A percentile compares a stretch with the other conserved stretches of the same genome.
These are phyloP conservation scores for Caenorhabditis afra DNA, from an alignment of 2,888 invertebrate genomes.

Conservation along the genomic window DNA sequence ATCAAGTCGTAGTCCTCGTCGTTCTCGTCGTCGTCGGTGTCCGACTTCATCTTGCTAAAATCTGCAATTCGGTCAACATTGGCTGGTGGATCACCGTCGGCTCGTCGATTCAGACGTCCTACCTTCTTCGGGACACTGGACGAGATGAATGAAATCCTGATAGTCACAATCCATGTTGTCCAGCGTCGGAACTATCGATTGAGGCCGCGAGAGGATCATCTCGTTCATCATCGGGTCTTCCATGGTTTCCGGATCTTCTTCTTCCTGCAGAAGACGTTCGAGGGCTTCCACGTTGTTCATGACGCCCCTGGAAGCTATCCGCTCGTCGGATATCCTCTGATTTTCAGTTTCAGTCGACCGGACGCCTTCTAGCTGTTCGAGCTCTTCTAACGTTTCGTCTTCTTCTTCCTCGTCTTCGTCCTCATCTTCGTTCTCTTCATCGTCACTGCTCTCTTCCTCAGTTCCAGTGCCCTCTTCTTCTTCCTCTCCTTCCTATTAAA, in stretches of 20 bases:
- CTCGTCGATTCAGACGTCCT: neutral
- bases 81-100: slow-evolving; percentile 1
- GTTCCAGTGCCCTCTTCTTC: slow-evolving; percentile 17
- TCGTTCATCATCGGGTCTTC: neutral
- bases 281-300: no score
- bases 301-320: no score
- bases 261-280: neutral
- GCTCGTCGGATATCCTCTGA: neutral
- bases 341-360: neutral
- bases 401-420: slow-evolving; percentile 19
- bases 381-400: slow-evolving; percentile 5
- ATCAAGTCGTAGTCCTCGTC: slow-evolving; percentile 55
- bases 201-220: slow-evolving; percentile 8
- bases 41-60: neutral
- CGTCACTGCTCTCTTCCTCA: slow-evolving; percentile 9
- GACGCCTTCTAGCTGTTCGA: neutral
- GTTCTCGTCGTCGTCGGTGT: slow-evolving; percentile 52
- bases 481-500: slow-evolving; percentile 1
- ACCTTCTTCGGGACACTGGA: slow-evolving; percentile 23
- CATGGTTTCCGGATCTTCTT: neutral
- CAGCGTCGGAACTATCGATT: slow-evolving; percentile 9
- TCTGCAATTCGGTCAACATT: slow-evolving; percentile 17
- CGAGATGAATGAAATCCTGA: slow-evolving; percentile 30
- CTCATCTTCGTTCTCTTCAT: slow-evolving; percentile 28
- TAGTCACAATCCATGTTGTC: slow-evolving; percentile 39